Base-by-base conservation (phyloP, 2,113 vertebrate species). In the Alligator sinensis region DNA sequence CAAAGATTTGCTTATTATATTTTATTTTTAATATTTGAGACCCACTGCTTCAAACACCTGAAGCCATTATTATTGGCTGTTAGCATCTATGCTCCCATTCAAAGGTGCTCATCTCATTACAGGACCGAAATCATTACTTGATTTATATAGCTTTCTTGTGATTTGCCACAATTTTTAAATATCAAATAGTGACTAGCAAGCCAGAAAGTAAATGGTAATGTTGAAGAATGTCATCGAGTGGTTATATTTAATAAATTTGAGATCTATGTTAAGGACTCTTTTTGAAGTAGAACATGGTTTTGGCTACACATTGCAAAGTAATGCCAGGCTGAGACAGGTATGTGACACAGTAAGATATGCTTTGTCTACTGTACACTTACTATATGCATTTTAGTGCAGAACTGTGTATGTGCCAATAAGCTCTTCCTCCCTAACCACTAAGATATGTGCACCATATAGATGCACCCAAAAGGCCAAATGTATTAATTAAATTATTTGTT, bases 401-500 rank as follows among this genome's bases (percentile, higher is more conserved):
- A 47, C 47, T 47, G 47, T 47, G 9, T 47, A 47, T 47, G 7
- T 47, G 47, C 7, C 47, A 47, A 47, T 47, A 47, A 47, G 47
- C 47, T 47, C 34, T 34, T 34, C 34, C 34, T 34, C 34, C 47
- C 47, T 47, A 47, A 47, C 47, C 47, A 47, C 47, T 47, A 47
- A 47, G 47, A 47, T 47, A 47, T 47, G 47, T 47, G 47, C 47
- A 47, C 47, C 47, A 47, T 47, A 47, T 47, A 47, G 7, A 47
- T 47, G 47, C 9, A 47, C 47, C 47, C 47, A 47, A 47, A 47
- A 84, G 66, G 80, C 27, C 27, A 76, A 57, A 88, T 90, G 91
- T 91, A 47, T 92, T 95, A 74, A 93, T 94, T 93, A 86, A 60
- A 38, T 17, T 80, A 75, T 88, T 88, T 95, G n/a, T 89, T 91